A percentile compares a stretch with the other conserved stretches of the same genome.
Conservation (phyloP, 2,113 vertebrate genomes). For the Vombatus ursinus region DNA sequence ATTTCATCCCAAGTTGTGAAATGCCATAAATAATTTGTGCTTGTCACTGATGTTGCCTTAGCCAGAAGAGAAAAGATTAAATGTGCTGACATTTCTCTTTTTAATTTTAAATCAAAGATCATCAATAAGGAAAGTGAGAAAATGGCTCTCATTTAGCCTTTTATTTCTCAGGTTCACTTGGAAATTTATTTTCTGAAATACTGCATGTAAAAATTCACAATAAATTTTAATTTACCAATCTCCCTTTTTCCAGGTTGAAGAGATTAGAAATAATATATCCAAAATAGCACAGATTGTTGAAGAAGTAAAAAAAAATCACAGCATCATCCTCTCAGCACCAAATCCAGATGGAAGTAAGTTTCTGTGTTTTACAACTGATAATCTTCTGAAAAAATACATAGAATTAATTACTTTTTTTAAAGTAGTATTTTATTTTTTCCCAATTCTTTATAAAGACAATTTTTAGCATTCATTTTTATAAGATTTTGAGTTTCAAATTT, state of each 20-base stretch:
- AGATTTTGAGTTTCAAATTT: no score
- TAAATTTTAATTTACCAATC: neutral
- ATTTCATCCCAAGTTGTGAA: neutral
- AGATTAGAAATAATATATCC: constrained; percentile 88
- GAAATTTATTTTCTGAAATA: neutral
- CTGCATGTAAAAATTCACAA: neutral
- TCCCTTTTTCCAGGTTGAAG: constrained; percentile 89
- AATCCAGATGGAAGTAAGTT: constrained; percentile 94
- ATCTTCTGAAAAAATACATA: neutral
- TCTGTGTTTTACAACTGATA: neutral
- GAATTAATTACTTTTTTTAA: neutral
- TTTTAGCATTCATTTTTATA: no score
- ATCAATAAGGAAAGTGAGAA: rapidly evolving
- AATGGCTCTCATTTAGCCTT: neutral
- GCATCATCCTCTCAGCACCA: constrained; percentile 95
- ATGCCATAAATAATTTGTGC: neutral
- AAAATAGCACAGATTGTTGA: constrained; percentile 91
- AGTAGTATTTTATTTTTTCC: no score
- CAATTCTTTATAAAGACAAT: no score
- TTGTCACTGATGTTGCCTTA: rapidly evolving
- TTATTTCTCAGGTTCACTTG: neutral
- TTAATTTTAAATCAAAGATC: neutral
- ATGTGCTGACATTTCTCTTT: neutral
- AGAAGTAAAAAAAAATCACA: constrained; percentile 95
- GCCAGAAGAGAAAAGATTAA: neutral